Evolutionary conservation across 1,140 invertebrate genomes (phyloP), one percentile per base, ranked within the genome.

Genomic region (Metopolophium dirhodum): DNA sequence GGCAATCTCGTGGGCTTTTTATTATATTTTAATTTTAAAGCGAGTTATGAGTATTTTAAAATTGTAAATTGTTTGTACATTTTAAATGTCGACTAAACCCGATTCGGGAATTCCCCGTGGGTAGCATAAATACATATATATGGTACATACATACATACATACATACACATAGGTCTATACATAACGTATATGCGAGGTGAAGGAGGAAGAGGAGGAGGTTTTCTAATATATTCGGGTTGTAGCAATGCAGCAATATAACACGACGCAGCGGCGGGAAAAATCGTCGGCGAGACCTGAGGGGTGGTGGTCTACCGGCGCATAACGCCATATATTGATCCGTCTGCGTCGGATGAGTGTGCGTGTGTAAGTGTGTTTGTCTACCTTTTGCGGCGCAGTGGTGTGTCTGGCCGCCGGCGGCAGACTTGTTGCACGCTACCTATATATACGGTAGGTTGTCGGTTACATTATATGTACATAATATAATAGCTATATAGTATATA

Each of bases 301-400:
- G 35, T 7, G 30, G n/a, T 26, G 51, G 37, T 30, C 41, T 37
- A 41, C 26, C 57, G 49, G 82, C 91, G 91, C 91, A 93, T 86
- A 93, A 86, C 85, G 91, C 61, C 91, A 26, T 90, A 61, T 90
- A 92, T 92, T 83, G 90, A 92, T 83, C 90, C 90, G 90, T 92
- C 90, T 83, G 47, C n/a, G 41, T 88, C 30, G 30, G 41, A 45
- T 26, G 37, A 41, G 83, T 85, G 22, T 85, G 83, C 37, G 37
- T 85, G 35, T 85, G 37, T 85, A 45, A 41, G 37, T 45, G 23
- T 86, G 23, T 30, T 26, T 86, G 41, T 41, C 26, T 47, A 45
- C 37, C 37, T 85, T 37, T 45, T 14, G 83, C 37, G 41, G 41
- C 37, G 41, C 8, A 23, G 90, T 91, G 90, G 90, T 77, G 57